phyloP scores from a whole-genome alignment of 1,140 invertebrate species.

The Neodiprion virginianus region DNA sequence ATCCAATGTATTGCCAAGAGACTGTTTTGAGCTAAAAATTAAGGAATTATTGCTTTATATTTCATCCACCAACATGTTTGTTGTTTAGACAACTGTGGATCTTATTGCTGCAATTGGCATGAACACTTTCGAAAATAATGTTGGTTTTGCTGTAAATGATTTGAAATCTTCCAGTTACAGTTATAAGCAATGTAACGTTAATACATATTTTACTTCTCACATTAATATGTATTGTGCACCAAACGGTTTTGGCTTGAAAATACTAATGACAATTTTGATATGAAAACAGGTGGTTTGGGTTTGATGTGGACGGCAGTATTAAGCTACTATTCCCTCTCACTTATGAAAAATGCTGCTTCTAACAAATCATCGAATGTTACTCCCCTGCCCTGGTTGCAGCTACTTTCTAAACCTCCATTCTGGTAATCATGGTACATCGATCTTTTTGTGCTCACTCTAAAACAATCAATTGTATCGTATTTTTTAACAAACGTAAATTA shows the following conservation, averaged over 20 bases:
- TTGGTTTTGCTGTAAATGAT: constrained; percentile 3
- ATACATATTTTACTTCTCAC: not conserved
- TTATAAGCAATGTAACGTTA: constrained; percentile 13
- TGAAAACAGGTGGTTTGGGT: constrained; percentile 60
- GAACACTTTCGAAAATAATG: not conserved
- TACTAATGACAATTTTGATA: no score
- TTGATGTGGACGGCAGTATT: constrained; percentile 64
- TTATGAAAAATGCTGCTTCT: constrained; percentile 39
- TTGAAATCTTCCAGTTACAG: not conserved
- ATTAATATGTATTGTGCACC: no score
- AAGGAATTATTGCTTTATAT: not conserved
- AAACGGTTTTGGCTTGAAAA: no score
- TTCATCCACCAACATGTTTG: not conserved
- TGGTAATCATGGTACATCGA: constrained; percentile 57
- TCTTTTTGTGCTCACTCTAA: constrained; percentile 10
- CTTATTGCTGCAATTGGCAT: no score
- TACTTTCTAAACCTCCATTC: constrained; percentile 67
- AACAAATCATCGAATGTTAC: constrained; percentile 40
- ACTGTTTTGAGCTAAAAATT: not conserved
- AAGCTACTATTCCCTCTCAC: constrained; percentile 57
- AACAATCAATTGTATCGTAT: constrained; percentile 6
- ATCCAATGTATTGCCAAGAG: no score
- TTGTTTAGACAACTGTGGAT: not conserved
- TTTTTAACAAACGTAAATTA: constrained; percentile 12
- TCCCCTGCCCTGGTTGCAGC: constrained; percentile 64